Evolutionary conservation across 2,888 invertebrate genomes (phyloP).

Genomic region (Pterobdella sp.): DNA sequence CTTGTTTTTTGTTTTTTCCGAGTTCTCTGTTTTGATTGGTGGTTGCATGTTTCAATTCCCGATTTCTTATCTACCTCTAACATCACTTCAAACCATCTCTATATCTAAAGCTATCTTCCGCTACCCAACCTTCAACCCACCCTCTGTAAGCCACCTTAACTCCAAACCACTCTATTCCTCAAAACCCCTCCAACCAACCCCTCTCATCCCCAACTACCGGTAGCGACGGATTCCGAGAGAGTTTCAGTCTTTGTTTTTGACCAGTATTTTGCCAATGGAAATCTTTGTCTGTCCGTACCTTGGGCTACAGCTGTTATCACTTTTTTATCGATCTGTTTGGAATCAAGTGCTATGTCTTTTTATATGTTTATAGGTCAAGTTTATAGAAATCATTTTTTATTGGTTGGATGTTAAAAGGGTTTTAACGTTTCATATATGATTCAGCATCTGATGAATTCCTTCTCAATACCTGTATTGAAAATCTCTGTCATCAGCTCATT

Average conservation of each 20-base stretch:
- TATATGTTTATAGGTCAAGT: too few species aligned
- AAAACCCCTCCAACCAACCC: neutral
- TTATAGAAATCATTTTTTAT: too few species aligned
- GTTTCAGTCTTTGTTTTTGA: constrained; percentile 26
- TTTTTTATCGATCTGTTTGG: constrained; percentile 43
- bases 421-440: too few species aligned
- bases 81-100: neutral
- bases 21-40: neutral
- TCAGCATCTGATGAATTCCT: too few species aligned
- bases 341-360: too few species aligned
- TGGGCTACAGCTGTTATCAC: constrained; percentile 41
- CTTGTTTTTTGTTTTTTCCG: neutral
- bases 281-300: constrained; percentile 32
- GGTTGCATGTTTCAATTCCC: neutral
- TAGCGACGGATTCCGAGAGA: neutral
- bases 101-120: too few species aligned
- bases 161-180: neutral
- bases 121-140: too few species aligned
- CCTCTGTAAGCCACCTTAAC: neutral
- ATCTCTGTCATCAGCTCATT: too few species aligned
- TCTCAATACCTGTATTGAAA: too few species aligned
- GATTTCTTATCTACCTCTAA: neutral
- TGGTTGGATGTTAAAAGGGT: too few species aligned
- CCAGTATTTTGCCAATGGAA: constrained; percentile 32
- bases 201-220: neutral